Conservation (phyloP, 2,113 vertebrate species). For the Nestor notabilis region DNA sequence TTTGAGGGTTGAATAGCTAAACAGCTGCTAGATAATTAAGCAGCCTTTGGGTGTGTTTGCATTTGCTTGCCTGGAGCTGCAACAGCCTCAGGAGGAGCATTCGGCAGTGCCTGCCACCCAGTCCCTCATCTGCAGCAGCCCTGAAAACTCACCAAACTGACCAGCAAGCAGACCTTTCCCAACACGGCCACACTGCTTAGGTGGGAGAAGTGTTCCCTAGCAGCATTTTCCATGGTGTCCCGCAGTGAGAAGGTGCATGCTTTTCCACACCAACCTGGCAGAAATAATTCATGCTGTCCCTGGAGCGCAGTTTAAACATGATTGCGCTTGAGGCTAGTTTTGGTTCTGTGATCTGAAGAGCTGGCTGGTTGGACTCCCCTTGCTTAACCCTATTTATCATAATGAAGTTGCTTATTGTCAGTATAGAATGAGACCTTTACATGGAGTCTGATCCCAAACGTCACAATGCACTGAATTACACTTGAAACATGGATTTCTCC, state of each 20-base stretch:
- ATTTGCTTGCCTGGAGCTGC: not conserved
- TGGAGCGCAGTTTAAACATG: accelerated
- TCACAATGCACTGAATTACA: accelerated
- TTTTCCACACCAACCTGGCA: accelerated
- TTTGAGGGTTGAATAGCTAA: not conserved
- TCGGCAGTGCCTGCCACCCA: not conserved
- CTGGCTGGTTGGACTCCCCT: not conserved
- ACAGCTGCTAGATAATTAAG: accelerated
- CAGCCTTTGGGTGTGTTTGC: not conserved
- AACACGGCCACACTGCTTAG: accelerated
- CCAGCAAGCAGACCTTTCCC: too few relatives aligned
- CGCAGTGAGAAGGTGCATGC: accelerated
- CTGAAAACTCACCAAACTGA: accelerated
- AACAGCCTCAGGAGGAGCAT: not conserved
- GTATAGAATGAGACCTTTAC: not conserved
- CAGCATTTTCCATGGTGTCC: accelerated
- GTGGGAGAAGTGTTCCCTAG: not conserved
- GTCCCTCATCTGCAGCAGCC: not conserved
- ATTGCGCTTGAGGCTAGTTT: not conserved
- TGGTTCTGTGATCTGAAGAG: not conserved
- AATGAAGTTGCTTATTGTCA: not conserved
- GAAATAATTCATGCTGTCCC: accelerated
- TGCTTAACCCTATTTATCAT: not conserved
- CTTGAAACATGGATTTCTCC: not conserved
- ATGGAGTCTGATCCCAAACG: not conserved